A percentile compares a stretch with the other conserved stretches of the same genome.
phyloP scores from a whole-genome alignment of 2,888 invertebrate genomes.

The Meta bourneti region DNA sequence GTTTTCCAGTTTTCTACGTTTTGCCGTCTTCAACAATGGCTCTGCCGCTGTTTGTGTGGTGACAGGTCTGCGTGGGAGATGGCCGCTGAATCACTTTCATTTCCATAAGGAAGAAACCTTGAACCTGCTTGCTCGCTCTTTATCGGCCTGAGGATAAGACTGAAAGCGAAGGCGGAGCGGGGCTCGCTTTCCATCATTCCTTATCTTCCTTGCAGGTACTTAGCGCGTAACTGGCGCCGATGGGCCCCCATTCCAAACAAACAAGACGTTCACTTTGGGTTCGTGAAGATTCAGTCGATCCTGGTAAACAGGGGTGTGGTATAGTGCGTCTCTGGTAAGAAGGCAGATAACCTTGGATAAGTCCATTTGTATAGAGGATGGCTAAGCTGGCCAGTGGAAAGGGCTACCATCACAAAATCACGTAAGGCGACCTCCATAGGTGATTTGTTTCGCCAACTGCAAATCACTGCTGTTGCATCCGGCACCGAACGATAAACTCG shows the following conservation, averaged over 20 bases:
- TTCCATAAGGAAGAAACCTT: constrained; percentile 38
- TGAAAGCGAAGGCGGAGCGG: constrained; percentile 3
- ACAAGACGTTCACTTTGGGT: not conserved
- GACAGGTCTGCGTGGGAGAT: constrained; percentile 41
- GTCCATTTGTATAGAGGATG: no score
- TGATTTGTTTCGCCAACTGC: no score
- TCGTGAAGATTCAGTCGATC: not conserved
- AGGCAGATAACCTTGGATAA: no score
- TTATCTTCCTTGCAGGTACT: constrained; percentile 6
- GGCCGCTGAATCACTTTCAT: constrained; percentile 13
- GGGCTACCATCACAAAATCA: no score
- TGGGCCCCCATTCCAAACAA: not conserved
- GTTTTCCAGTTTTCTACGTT: no score
- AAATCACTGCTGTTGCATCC: no score
- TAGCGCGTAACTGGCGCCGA: not conserved
- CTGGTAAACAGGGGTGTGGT: not conserved
- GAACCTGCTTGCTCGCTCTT: constrained; percentile 43
- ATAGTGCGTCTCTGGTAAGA: not conserved
- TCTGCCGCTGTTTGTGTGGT: no score
- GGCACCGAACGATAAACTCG: no score
- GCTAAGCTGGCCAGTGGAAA: no score
- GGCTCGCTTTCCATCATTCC: constrained; percentile 4
- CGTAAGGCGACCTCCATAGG: no score
- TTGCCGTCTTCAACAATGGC: no score
- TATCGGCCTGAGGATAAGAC: not conserved